Percentiles rank a stretch among this genome's conserved stretches.
Evolutionary conservation across 2,888 invertebrate genomes (phyloP).

Genomic region (Drosophila silvestris): DNA sequence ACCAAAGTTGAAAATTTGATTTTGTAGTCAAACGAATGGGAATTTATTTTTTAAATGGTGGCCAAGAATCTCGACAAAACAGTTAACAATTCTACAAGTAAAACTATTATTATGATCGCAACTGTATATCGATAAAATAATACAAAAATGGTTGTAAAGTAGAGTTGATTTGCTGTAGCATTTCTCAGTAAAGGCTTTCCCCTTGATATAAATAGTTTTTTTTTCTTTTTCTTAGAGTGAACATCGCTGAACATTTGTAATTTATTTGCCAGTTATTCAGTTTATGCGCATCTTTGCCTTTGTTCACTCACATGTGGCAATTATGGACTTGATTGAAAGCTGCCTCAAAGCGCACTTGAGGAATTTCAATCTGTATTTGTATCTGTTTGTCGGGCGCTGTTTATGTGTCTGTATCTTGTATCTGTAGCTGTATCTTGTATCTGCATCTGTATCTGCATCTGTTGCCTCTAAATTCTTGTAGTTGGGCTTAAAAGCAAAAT

Average conservation of each 20-base stretch:
- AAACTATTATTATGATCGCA: background rate
- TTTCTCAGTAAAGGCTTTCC: background rate
- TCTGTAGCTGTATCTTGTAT: slow-evolving; percentile 9
- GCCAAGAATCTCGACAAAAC: background rate
- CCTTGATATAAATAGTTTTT: background rate
- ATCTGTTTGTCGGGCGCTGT: background rate
- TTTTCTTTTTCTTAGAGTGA: background rate
- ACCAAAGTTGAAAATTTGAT: background rate
- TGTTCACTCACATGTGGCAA: slow-evolving; percentile 35
- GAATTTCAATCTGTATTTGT: slow-evolving; percentile 5
- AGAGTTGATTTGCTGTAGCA: background rate
- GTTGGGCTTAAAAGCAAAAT: slow-evolving; percentile 50
- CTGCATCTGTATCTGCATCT: slow-evolving; percentile 15
- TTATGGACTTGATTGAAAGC: slow-evolving; percentile 36
- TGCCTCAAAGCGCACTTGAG: slow-evolving; percentile 28
- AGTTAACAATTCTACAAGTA: background rate
- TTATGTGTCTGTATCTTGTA: slow-evolving; percentile 11
- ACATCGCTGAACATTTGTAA: slow-evolving; percentile 5
- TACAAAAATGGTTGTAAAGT: background rate
- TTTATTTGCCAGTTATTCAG: slow-evolving; percentile 15
- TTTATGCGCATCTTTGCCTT: slow-evolving; percentile 29
- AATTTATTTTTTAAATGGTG: background rate
- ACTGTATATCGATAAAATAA: background rate
- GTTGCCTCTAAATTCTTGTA: slow-evolving; percentile 21
- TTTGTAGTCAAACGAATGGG: background rate